phyloP scores from a whole-genome alignment of 1,140 invertebrate genomes.

The Thaumatotibia leucotreta region DNA sequence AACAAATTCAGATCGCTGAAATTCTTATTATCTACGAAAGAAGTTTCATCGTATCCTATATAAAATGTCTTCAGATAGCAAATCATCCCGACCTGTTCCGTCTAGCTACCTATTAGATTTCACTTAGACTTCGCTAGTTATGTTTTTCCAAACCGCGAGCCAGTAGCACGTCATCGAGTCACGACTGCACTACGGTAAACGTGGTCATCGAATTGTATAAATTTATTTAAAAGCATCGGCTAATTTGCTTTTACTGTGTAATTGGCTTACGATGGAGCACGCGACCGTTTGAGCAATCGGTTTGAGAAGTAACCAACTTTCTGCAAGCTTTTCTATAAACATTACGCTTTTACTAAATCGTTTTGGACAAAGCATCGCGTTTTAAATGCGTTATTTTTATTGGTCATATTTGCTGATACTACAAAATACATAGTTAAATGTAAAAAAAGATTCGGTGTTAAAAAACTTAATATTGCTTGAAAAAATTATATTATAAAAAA shows the following conservation, averaged over 20 bases:
- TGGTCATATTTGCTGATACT: too few relatives aligned
- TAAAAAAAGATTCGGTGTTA: too few relatives aligned
- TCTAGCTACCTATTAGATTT: background rate
- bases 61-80: too few relatives aligned
- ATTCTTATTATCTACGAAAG: too few relatives aligned
- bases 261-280: conserved; percentile 7
- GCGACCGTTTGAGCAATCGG: background rate
- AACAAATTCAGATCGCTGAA: too few relatives aligned
- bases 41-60: too few relatives aligned
- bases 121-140: background rate
- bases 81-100: too few relatives aligned
- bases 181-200: conserved; percentile 4
- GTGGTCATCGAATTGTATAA: conserved; percentile 3
- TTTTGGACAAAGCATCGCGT: background rate
- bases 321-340: background rate
- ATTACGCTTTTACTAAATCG: background rate
- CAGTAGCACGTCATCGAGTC: conserved; percentile 2
- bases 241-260: conserved; percentile 14
- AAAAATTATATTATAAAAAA: too few relatives aligned
- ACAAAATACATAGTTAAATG: too few relatives aligned
- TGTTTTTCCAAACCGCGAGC: background rate
- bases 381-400: background rate
- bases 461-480: too few relatives aligned
- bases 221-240: conserved; percentile 11
- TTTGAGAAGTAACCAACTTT: background rate